Conservation (phyloP, 2,888 invertebrate species). For the Plagodis pulveraria region DNA sequence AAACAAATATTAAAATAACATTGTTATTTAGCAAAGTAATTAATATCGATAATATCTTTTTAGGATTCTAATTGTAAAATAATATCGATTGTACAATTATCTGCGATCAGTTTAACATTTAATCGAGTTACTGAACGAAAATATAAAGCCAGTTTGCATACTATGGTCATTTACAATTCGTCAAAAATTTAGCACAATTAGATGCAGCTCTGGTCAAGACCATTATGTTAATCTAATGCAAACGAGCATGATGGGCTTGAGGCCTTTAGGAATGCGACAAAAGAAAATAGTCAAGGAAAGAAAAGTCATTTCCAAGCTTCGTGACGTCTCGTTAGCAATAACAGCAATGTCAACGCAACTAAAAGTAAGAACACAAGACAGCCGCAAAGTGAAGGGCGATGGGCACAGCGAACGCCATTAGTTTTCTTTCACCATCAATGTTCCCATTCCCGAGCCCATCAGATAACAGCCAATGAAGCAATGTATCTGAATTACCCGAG, state of each 20-base stretch:
- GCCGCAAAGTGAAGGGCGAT: conserved; percentile 26
- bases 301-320: conserved; percentile 13
- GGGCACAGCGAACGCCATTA: conserved; percentile 16
- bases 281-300: conserved; percentile 3
- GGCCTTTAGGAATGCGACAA: background rate
- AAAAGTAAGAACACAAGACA: conserved; percentile 21
- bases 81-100: too few species aligned
- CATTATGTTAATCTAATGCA: background rate
- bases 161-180: background rate
- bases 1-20: too few species aligned
- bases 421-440: conserved; percentile 2
- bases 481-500: conserved; percentile 12
- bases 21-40: too few species aligned
- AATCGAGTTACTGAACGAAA: too few species aligned
- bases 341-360: conserved; percentile 7
- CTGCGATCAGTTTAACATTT: too few species aligned
- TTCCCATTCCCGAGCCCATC: conserved; percentile 19
- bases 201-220: conserved; percentile 1
- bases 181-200: conserved; percentile 9
- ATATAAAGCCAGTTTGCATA: conserved; percentile 1
- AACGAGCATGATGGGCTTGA: background rate
- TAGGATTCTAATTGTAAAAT: too few species aligned
- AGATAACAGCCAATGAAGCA: conserved; percentile 20
- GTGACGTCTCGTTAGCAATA: background rate
- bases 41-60: too few species aligned